Base-by-base conservation (phyloP, 2,113 vertebrate genomes). In the Tyto alba region DNA sequence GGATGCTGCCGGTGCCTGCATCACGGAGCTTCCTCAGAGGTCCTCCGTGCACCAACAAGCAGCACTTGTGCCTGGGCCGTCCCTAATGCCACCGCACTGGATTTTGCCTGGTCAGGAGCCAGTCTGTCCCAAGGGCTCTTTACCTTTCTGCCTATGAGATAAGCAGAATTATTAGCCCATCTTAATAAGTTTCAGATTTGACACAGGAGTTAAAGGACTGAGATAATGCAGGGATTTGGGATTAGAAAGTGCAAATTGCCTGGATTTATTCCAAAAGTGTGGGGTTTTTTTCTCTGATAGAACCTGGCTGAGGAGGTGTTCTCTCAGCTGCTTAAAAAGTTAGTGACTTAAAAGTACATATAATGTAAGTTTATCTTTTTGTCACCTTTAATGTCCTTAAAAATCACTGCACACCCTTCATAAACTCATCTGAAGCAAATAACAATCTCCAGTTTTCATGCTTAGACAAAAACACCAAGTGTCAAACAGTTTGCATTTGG, bases 51-150 rank as follows among this genome's bases (percentile, higher is more conserved):
- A 57, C 38, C 57, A 32, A 60, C 4, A 91, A 89, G 41, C 0
- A 0, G 21, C 55, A 23, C 36, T 73, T 85, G 22, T 50, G 18
- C 18, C 67, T 73, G 27, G 27, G 13, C 41, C 26, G 71, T 23
- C 38, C 78, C 32, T 68, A 76, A 41, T 21, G 34, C 43, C 68
- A 77, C 41, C 0, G 0, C 0, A 1, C 8, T 59, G 40, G 53
- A 38, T 76, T 73, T 62, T 73, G 38, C 45, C 32, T 36, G 3
- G 41, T 40, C 21, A 15, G 57, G 11, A 82, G 14, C 40, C 57
- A 55, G 50, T 29, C 55, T 62, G 30, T 53, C 45, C 47, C 38
- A 62, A 53, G 6, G 29, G 14, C 20, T 50, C 59, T 87, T 85
- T 20, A 40, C 29, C 67, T 89, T 85, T 66, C 14, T 73, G n/a